Conservation (phyloP, 92 coral and sea anemone species). For the Parazoanthus darwini region DNA sequence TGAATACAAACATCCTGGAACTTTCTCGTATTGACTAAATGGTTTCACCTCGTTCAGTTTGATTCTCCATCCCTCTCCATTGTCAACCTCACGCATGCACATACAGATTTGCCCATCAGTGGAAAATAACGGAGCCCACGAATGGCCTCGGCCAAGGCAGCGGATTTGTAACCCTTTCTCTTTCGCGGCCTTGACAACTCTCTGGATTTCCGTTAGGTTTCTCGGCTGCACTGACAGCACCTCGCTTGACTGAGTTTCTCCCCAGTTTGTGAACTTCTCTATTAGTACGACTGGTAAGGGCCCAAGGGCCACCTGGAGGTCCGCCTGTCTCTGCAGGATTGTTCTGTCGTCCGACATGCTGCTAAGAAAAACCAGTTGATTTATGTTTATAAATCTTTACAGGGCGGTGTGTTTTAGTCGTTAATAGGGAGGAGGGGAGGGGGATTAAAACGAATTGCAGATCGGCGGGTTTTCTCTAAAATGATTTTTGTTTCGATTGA, state of each 20-base stretch:
- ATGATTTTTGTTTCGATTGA: no score
- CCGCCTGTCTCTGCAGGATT: conserved; percentile 20
- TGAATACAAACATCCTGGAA: no score
- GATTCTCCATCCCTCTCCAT: conserved; percentile 38
- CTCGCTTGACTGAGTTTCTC: conserved; percentile 35
- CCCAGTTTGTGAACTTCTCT: conserved; percentile 37
- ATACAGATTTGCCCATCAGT: conserved; percentile 28
- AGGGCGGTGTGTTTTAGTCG: not conserved
- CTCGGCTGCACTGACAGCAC: conserved; percentile 37
- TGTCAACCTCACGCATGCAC: conserved; percentile 26
- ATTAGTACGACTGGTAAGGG: conserved; percentile 28
- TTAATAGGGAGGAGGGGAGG: no score
- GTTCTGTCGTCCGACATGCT: conserved; percentile 17
- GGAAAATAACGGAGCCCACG: conserved; percentile 38
- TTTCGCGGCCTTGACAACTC: conserved; percentile 20
- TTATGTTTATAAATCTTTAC: not conserved
- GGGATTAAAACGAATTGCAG: no score
- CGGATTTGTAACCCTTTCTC: not conserved
- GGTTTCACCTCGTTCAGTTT: conserved; percentile 26
- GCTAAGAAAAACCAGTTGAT: not conserved
- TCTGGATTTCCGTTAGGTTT: conserved; percentile 10
- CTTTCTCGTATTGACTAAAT: not conserved
- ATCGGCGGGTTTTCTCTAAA: no score
- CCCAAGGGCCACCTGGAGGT: not conserved
- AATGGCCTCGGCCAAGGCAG: conserved; percentile 42